Base-by-base conservation (phyloP, 2,797 vertebrate genomes). In the Onychomys torridus region DNA sequence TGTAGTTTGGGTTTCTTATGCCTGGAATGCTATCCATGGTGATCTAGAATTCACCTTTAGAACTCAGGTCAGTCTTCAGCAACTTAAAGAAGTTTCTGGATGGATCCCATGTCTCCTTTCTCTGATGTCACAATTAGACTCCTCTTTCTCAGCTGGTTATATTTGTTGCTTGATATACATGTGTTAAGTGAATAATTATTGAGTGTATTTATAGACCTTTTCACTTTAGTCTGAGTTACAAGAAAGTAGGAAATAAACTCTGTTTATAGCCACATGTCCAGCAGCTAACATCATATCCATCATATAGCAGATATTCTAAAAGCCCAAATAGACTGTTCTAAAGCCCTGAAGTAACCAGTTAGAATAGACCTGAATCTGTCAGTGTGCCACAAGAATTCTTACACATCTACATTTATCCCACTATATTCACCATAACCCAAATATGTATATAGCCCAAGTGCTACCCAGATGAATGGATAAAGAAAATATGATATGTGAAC, bases 241-340 rank as follows among this genome's bases (percentile, higher is more conserved):
- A 37, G 25, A 94, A 93, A 96, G 34, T 23, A 93, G 46, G 52
- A 25, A 83, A 59, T 63, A 21, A 79, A 57, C 57, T 69, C 93
- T 85, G 89, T 43, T 89, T 52, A 69, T 21, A 14, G 29, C 29
- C 34, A 65, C 3, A 78, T 82, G 67, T 46, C 10, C 1, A 34
- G 32, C 5, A 69, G 27, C 29, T 55, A 65, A 34, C 5, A 23
- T 63, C 65, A 93, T 65, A 34, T 16, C 8, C 21, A 17, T 43
- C 0, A 29, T 75, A 40, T 0, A 37, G 7, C 19, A 89, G n/a
- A 63, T 63, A 2, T 3, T 52, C 25, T 34, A 81, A 55, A 40
- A 69, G 27, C 4, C 34, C 29, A 43, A 14, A 21, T 21, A 63
- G 40, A 13, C 29, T 75, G 8, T 17, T 88, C 29, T 63, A 27